phyloP scores from a whole-genome alignment of 1,140 invertebrate species.

The Leptinotarsa texana region DNA sequence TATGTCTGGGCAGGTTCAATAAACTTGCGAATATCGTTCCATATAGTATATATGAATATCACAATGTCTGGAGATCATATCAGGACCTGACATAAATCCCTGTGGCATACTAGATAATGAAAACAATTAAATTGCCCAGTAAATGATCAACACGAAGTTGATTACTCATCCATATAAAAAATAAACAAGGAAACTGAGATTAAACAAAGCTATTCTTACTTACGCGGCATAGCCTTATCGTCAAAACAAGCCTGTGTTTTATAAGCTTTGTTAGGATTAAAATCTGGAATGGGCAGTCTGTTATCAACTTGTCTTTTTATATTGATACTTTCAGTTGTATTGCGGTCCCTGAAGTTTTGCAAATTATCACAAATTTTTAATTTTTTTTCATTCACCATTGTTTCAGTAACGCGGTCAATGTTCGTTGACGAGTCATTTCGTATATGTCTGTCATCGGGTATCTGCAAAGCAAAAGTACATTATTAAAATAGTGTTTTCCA shows the following conservation, averaged over 20 bases:
- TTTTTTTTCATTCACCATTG: constrained; percentile 11
- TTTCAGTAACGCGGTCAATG: constrained; percentile 4
- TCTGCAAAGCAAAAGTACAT: constrained; percentile 20
- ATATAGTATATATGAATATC: too few relatives aligned
- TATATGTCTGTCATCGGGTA: constrained; percentile 32
- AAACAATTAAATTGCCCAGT: too few relatives aligned
- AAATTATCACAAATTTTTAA: constrained; percentile 3
- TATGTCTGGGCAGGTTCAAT: too few relatives aligned
- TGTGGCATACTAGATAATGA: too few relatives aligned
- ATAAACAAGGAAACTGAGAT: too few relatives aligned
- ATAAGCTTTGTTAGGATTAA: neutral
- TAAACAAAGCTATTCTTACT: neutral
- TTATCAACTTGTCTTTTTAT: constrained; percentile 17
- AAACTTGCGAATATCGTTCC: too few relatives aligned
- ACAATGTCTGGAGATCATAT: too few relatives aligned
- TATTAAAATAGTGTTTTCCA: too few relatives aligned
- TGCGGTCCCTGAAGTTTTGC: constrained; percentile 3
- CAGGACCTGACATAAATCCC: too few relatives aligned
- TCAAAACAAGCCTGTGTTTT: constrained; percentile 5
- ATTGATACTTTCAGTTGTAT: constrained; percentile 18
- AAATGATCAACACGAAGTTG: too few relatives aligned
- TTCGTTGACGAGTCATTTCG: constrained; percentile 24
- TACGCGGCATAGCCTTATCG: constrained; percentile 20
- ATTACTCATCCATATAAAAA: too few relatives aligned
- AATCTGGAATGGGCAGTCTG: constrained; percentile 1